Evolutionary conservation across 2,888 invertebrate species (phyloP), one percentile per base, ranked within the genome.

Genomic region (Poecilobothrus nobilitatus): DNA sequence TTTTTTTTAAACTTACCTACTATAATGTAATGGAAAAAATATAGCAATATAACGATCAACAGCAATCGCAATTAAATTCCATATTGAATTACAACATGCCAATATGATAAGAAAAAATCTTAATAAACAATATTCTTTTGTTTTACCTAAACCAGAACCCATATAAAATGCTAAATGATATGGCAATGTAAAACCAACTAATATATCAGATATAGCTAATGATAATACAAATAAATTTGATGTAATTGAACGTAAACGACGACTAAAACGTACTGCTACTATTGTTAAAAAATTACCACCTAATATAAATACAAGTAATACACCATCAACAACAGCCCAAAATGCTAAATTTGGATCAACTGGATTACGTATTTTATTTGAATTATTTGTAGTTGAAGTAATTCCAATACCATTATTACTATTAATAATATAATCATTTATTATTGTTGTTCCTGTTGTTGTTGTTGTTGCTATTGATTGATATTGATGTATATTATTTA

Each of bases 191-290:
- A 91, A 81, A 6, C 91, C 92, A 68, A 92, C 91, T 80, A 91
- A 84, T 66, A 91, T 84, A 81, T 92, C 92, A 33, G 91, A 91
- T 72, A 91, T 84, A 37, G 92, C 92, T 75, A 92, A 82, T 79
- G 90, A 91, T 71, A 91, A 84, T 72, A 92, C 88, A 81, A 92
- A 91, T 75, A 89, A 86, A 82, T 91, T 92, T 70, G 92, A 90
- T 68, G 89, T 87, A 66, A 89, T 84, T 62, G 86, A 86, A 9
- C 89, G 87, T 27, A 91, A 83, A 71, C 88, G 86, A 66, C 89
- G 85, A 79, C 89, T 89, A 73, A 88, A 83, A 69, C 87, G 85
- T 66, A 92, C 88, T 1, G 91, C 91, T 72, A 88, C 84, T 74
- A 92, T 88, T 66, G 91, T 91, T 71, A 92, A 84, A 61, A 88